Percentiles rank a stretch among this genome's conserved stretches.
phyloP scores from a whole-genome alignment of 2,888 invertebrate genomes.

The Mystacides longicornis region DNA sequence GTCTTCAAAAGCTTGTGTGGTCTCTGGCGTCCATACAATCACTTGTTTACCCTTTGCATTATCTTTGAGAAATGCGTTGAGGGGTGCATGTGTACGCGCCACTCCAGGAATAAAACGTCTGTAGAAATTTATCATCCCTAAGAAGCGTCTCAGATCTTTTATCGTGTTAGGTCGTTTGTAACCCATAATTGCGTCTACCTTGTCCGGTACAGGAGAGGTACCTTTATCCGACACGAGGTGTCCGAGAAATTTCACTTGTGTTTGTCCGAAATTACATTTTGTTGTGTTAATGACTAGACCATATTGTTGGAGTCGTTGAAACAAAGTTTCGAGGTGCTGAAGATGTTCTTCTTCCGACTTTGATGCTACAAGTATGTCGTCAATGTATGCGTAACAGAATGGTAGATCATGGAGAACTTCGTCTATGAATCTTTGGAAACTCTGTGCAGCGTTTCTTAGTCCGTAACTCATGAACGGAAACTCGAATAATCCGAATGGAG shows the following conservation, averaged over 20 bases:
- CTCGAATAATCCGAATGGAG: slow-evolving; percentile 34
- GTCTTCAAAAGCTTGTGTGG: slow-evolving; percentile 20
- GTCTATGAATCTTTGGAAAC: slow-evolving; percentile 33
- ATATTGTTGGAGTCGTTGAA: slow-evolving; percentile 26
- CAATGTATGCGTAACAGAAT: slow-evolving; percentile 29
- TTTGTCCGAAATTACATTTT: slow-evolving; percentile 25
- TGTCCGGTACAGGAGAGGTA: slow-evolving; percentile 13
- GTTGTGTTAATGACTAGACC: slow-evolving; percentile 27
- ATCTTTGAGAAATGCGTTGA: slow-evolving; percentile 20
- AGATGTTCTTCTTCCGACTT: slow-evolving; percentile 23
- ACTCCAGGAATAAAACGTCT: slow-evolving; percentile 12
- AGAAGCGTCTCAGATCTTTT: slow-evolving; percentile 23
- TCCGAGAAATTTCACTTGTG: slow-evolving; percentile 12
- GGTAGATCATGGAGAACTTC: slow-evolving; percentile 27
- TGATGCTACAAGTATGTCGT: slow-evolving; percentile 30
- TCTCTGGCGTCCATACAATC: slow-evolving; percentile 24
- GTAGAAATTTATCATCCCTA: slow-evolving; percentile 21
- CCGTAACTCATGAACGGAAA: slow-evolving; percentile 20
- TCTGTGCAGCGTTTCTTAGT: slow-evolving; percentile 33
- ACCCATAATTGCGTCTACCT: slow-evolving; percentile 21
- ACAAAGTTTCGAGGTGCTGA: slow-evolving; percentile 25
- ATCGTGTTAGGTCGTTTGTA: slow-evolving; percentile 21
- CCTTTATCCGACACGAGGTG: slow-evolving; percentile 9
- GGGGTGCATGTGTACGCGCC: slow-evolving; percentile 9
- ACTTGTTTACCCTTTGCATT: slow-evolving; percentile 26